A percentile compares a stretch with the other conserved stretches of the same genome.
Conservation (phyloP, 2,888 invertebrate species). For the Chaitophorus viminalis region DNA sequence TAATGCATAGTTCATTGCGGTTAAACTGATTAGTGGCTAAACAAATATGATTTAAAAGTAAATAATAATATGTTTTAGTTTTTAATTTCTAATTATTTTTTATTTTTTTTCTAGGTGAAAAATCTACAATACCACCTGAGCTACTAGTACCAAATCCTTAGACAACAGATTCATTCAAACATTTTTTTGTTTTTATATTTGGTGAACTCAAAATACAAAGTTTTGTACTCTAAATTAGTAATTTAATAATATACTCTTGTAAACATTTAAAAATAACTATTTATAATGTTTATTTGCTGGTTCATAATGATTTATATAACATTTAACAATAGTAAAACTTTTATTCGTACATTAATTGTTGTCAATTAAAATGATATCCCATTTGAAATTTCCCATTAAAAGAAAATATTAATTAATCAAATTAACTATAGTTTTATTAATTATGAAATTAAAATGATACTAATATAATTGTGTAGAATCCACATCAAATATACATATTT, state of each 20-base stretch:
- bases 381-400: not conserved
- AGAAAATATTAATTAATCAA: not conserved
- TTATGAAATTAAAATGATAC: too few species aligned
- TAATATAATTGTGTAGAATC: too few species aligned
- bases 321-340: slow-evolving; percentile 3
- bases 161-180: not conserved
- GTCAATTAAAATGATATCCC: not conserved
- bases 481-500: too few species aligned
- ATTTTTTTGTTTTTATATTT: not conserved
- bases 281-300: not conserved
- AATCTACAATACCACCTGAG: slow-evolving; percentile 51
- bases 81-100: not conserved
- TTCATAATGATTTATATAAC: slow-evolving; percentile 18
- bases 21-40: not conserved
- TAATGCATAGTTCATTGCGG: not conserved
- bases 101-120: slow-evolving; percentile 49
- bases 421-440: too few species aligned
- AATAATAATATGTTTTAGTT: not conserved
- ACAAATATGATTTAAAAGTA: not conserved
- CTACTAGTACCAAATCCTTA: slow-evolving; percentile 51
- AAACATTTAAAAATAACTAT: slow-evolving; percentile 21
- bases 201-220: slow-evolving; percentile 5
- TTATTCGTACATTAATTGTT: not conserved
- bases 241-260: slow-evolving; percentile 14
- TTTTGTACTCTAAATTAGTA: slow-evolving; percentile 27